These are phyloP conservation scores for Ascaphus truei DNA, from an alignment of 2,113 vertebrate species.

Conservation along the genomic window DNA sequence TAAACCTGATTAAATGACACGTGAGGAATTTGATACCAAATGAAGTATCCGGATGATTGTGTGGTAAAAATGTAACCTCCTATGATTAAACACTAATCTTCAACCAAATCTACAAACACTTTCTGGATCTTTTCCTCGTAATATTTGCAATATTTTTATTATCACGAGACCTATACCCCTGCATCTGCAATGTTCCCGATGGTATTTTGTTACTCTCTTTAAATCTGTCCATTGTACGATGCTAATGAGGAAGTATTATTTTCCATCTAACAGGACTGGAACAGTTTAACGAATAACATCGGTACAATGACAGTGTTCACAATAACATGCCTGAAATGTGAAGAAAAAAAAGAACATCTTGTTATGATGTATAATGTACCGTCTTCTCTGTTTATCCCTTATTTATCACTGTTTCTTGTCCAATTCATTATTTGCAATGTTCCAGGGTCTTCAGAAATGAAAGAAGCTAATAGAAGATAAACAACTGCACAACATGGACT, in stretches of 20 bases:
- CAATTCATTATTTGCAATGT: too few relatives aligned
- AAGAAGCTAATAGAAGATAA: too few relatives aligned
- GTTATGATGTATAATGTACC: too few relatives aligned
- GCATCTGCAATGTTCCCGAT: conserved; percentile 58
- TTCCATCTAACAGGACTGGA: not conserved
- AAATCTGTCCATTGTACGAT: not conserved
- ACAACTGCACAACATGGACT: too few relatives aligned
- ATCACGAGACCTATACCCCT: conserved; percentile 56
- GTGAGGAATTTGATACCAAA: conserved; percentile 69
- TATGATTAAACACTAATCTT: conserved; percentile 62
- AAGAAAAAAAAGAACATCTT: too few relatives aligned
- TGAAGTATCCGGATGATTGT: conserved; percentile 65
- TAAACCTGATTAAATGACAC: conserved; percentile 65
- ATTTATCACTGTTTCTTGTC: too few relatives aligned
- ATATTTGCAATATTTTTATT: conserved; percentile 53
- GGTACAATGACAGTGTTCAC: not conserved
- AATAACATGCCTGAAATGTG: not conserved
- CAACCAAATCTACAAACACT: conserved; percentile 60
- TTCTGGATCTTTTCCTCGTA: conserved; percentile 46
- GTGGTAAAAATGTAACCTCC: conserved; percentile 57
- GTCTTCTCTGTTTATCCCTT: too few relatives aligned
- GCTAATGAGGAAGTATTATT: conserved; percentile 2
- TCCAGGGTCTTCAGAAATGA: too few relatives aligned
- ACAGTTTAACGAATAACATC: not conserved
- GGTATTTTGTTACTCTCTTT: conserved; percentile 12